Evolutionary conservation across 2,797 vertebrate genomes (phyloP).

Genomic region (Bovichtus diacanthus): DNA sequence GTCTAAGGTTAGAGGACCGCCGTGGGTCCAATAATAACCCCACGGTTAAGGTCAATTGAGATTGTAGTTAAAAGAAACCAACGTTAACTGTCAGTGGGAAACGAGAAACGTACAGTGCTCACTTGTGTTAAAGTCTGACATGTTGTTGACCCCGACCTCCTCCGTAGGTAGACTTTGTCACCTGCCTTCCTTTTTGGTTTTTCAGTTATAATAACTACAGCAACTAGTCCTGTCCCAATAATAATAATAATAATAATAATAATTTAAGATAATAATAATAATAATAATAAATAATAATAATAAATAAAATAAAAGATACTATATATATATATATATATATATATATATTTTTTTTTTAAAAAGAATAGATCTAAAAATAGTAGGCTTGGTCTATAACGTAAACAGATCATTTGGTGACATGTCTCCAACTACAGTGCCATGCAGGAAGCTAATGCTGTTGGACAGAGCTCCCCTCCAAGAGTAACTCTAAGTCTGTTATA

Average conservation of each 20-base stretch:
- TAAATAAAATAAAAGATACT: too few species aligned
- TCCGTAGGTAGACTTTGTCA: neutral
- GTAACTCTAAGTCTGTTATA: slow-evolving; percentile 6
- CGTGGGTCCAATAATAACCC: neutral
- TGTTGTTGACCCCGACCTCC: neutral
- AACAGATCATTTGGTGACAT: neutral
- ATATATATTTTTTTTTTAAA: too few species aligned
- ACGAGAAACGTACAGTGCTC: neutral
- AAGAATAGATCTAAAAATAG: too few species aligned
- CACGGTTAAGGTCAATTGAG: neutral
- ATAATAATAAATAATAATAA: too few species aligned
- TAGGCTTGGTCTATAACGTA: neutral
- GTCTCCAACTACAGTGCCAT: neutral
- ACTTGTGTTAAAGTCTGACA: neutral
- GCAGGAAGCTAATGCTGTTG: neutral
- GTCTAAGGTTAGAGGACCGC: too few species aligned
- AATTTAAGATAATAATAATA: too few species aligned
- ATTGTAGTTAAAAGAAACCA: neutral
- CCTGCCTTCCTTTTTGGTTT: neutral
- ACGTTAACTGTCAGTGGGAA: neutral
- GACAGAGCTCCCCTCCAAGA: neutral
- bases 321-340: too few species aligned
- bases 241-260: too few species aligned
- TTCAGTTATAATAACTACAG: neutral
- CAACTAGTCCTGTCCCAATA: too few species aligned